phyloP scores from a whole-genome alignment of 2,797 vertebrate genomes.

The Notoglanidium macrostoma region DNA sequence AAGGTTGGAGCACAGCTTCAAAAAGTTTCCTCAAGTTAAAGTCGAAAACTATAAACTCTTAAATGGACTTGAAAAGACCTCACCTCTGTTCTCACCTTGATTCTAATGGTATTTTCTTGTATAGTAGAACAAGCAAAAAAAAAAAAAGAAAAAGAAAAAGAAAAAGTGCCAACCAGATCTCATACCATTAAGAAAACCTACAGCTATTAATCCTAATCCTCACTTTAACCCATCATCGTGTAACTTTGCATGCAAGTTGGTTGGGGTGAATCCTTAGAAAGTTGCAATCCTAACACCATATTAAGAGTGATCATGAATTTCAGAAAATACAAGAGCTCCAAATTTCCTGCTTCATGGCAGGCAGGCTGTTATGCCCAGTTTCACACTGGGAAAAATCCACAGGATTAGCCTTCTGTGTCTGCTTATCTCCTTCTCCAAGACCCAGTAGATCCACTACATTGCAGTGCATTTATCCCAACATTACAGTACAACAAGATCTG shows the following conservation, averaged over 20 bases:
- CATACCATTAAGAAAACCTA: background rate
- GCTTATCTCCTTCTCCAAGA: slow-evolving; percentile 39
- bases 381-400: slow-evolving; percentile 48
- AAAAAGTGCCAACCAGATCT: background rate
- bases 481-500: background rate
- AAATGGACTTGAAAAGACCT: background rate
- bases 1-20: background rate
- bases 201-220: background rate
- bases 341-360: slow-evolving; percentile 34
- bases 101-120: background rate
- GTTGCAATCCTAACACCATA: background rate
- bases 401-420: slow-evolving; percentile 46
- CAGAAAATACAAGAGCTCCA: slow-evolving; percentile 4
- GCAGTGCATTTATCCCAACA: slow-evolving; percentile 5
- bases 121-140: background rate
- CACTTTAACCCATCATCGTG: background rate
- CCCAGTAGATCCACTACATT: slow-evolving; percentile 31
- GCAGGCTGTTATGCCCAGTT: slow-evolving; percentile 33
- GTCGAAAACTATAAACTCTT: background rate
- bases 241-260: background rate
- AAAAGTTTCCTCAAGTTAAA: background rate
- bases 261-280: background rate
- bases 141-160: too few species aligned
- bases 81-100: background rate
- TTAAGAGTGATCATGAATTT: slow-evolving; percentile 7